Evolutionary conservation across 2,797 vertebrate species (phyloP).

Genomic region (Apodemus agrarius): DNA sequence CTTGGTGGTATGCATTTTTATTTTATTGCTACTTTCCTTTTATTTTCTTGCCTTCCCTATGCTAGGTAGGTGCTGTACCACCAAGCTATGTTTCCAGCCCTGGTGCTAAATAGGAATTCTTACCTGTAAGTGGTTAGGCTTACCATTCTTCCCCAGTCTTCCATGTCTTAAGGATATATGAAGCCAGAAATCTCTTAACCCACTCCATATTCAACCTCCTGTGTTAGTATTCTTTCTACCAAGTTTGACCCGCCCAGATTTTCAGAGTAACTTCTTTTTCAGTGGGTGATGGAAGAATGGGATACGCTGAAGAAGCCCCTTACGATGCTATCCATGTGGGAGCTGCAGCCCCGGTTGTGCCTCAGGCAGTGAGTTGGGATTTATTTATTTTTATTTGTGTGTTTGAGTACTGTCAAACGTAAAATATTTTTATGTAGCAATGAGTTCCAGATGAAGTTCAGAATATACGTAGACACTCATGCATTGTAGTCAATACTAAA

Average conservation of each 20-base stretch:
- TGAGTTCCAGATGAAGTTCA: conserved; percentile 1
- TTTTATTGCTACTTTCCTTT: background rate
- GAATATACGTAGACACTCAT: background rate
- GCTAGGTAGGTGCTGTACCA: no score
- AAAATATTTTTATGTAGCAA: background rate
- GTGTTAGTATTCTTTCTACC: background rate
- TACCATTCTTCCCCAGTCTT: background rate
- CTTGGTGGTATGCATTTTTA: background rate
- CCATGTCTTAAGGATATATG: background rate
- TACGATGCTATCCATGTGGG: conserved; percentile 99
- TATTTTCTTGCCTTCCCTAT: background rate
- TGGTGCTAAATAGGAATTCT: conserved; percentile 40
- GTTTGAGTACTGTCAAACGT: background rate
- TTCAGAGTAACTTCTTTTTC: conserved; percentile 75
- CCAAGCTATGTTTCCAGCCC: background rate
- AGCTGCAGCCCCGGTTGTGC: conserved; percentile 96
- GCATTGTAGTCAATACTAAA: no score
- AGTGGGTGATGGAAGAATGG: conserved; percentile 98
- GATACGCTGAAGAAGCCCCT: conserved; percentile 93
- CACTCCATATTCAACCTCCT: background rate
- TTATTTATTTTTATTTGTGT: conserved; percentile 55
- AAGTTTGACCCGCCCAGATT: background rate
- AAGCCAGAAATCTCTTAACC: background rate
- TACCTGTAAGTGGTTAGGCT: conserved; percentile 38
- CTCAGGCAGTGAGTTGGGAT: conserved; percentile 94